phyloP scores from a whole-genome alignment of 64 coral and sea anemone species.

The Cladopsammia gracilis region DNA sequence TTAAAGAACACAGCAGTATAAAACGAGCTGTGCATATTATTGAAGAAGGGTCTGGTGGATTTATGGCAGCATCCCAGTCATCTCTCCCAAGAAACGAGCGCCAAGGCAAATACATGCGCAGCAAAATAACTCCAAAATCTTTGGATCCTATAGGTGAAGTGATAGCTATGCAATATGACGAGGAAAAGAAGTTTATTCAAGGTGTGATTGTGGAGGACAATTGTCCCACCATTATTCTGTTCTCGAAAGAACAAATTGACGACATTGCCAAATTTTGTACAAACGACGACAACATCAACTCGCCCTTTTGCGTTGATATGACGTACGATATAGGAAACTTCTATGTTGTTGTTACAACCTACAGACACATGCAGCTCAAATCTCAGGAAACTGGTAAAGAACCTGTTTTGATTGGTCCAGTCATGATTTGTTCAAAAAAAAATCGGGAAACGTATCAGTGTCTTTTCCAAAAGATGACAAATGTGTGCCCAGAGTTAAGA shows the following conservation, averaged over 20 bases:
- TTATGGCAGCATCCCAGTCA: slow-evolving; percentile 14
- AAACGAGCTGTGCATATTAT: slow-evolving; percentile 12
- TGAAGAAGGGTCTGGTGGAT: slow-evolving; percentile 3
- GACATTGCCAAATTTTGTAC: slow-evolving; percentile 31
- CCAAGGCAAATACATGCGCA: slow-evolving; percentile 28
- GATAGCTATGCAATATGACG: not conserved
- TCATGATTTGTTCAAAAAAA: not conserved
- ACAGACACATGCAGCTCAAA: not conserved
- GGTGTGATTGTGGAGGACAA: slow-evolving; percentile 3
- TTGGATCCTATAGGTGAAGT: not conserved
- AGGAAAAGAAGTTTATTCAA: not conserved
- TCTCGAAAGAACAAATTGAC: not conserved
- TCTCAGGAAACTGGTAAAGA: not conserved
- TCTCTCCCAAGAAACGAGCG: slow-evolving; percentile 31
- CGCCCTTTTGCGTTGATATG: slow-evolving; percentile 26
- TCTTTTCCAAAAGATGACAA: slow-evolving; percentile 16
- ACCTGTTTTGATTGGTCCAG: not conserved
- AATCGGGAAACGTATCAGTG: slow-evolving; percentile 2
- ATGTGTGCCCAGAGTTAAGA: not conserved
- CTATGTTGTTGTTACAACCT: slow-evolving; percentile 19
- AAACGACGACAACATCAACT: not conserved
- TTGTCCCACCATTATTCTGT: slow-evolving; percentile 17
- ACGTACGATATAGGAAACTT: not conserved
- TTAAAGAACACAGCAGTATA: slow-evolving; percentile 5
- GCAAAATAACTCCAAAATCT: slow-evolving; percentile 13